Conservation (phyloP, 2,888 invertebrate genomes). For the Cloeon dipterum region DNA sequence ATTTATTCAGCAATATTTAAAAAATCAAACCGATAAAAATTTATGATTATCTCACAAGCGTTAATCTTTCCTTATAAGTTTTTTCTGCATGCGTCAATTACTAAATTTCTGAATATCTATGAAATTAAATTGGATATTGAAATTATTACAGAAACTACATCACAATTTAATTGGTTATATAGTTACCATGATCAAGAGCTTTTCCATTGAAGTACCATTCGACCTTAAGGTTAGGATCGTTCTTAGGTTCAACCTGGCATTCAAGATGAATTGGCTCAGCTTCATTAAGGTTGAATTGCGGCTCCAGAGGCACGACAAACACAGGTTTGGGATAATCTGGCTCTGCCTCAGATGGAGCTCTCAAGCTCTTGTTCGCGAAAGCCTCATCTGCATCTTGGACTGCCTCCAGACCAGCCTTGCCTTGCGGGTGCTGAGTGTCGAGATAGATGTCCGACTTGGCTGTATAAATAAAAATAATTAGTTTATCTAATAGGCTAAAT, state of each 20-base stretch:
- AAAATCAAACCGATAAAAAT: background rate
- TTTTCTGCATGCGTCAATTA: too few relatives aligned
- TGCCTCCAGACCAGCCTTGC: conserved; percentile 67
- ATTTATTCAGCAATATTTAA: too few relatives aligned
- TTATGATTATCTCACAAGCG: background rate
- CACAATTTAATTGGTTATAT: background rate
- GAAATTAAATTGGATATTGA: too few relatives aligned
- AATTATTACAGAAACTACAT: too few relatives aligned
- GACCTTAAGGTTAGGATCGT: conserved; percentile 71
- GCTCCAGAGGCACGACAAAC: conserved; percentile 60
- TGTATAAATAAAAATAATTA: conserved; percentile 7
- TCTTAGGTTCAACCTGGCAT: conserved; percentile 83
- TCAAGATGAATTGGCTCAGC: conserved; percentile 76
- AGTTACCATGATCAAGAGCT: conserved; percentile 47
- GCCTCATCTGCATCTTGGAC: conserved; percentile 77
- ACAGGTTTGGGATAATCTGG: conserved; percentile 61
- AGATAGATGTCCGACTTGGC: conserved; percentile 37
- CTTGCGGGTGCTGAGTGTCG: conserved; percentile 90
- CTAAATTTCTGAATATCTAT: too few relatives aligned
- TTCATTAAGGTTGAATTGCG: conserved; percentile 60
- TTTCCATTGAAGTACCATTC: conserved; percentile 93
- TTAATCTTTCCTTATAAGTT: background rate
- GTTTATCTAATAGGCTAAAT: background rate
- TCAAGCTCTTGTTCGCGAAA: conserved; percentile 41
- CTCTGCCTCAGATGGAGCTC: conserved; percentile 46